Base-by-base conservation (phyloP, 2,797 vertebrate species). In the Pygocentrus nattereri region DNA sequence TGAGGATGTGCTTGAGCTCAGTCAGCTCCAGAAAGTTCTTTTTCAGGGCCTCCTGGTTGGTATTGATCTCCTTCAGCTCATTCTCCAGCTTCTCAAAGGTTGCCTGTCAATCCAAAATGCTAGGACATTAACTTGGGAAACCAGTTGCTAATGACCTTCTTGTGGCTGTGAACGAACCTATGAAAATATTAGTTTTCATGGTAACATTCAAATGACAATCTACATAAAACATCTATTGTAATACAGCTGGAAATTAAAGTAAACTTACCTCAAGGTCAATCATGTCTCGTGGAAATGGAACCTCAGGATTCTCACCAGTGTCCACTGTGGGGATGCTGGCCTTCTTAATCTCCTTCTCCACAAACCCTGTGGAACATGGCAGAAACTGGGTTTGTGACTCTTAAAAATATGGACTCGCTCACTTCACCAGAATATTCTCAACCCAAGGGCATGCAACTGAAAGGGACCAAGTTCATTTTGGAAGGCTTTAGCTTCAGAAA, bases 21-120 rank as follows among this genome's bases (percentile, higher is more conserved):
- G 97, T 99, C 90, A 99, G 90, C 86, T 99, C 98, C 88, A 99
- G 92, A 91, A 99, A 99, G 90, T 99, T 99, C 87, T 95, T 98
- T 92, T 99, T 99, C 84, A 99, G 91, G 18, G 98, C 98, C 80
- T 99, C 98, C 89, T 99, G 98, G 90, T 99, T 99, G 27, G 97
- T 98, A 92, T 99, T 99, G 89, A 99, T 99, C 92, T 99, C 98
- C 83, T 98, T 99, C 79, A 99, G 93, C 67, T 99, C 98, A 12
- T 98, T 99, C 87, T 99, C 98, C 70, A 99, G 96, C 90, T 99
- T 99, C 91, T 99, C 98, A 88, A 99, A 99, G 56, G 98, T 98
- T 85, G 98, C 98, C 98, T 99, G 85, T 11, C 11, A 61, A 61
- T 38, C 10, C 49, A 25, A 64, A 15, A 21, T 6, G n/a, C 68